Evolutionary conservation across 2,113 vertebrate genomes (phyloP).

Genomic region (Struthidea cinerea): DNA sequence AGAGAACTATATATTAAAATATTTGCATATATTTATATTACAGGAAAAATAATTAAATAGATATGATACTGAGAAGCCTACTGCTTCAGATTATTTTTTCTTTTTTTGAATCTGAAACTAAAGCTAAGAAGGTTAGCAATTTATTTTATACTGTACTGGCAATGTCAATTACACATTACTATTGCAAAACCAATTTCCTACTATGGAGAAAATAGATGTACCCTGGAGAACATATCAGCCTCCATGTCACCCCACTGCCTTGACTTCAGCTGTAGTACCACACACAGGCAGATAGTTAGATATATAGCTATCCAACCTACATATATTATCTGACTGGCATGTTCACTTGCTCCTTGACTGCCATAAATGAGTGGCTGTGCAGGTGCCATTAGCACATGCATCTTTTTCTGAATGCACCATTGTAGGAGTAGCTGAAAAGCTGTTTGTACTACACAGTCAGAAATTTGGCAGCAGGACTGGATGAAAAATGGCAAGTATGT

Average conservation of each 20-base stretch:
- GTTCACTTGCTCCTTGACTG: conserved; percentile 39
- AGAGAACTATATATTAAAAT: neutral
- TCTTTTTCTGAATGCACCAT: conserved; percentile 58
- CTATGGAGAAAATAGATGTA: neutral
- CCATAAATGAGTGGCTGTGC: conserved; percentile 41
- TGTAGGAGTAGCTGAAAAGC: conserved; percentile 59
- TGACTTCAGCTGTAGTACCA: conserved; percentile 1
- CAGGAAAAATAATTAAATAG: neutral
- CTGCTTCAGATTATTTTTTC: neutral
- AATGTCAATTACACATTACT: neutral
- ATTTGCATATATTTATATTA: neutral
- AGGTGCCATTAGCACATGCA: conserved; percentile 54
- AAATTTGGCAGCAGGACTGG: conserved; percentile 31
- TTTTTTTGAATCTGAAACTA: neutral
- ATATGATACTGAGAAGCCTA: neutral
- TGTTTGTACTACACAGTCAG: conserved; percentile 46
- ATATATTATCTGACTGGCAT: conserved; percentile 48
- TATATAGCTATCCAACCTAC: neutral
- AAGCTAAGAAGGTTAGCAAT: neutral
- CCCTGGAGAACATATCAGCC: neutral
- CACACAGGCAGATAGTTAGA: conserved; percentile 18
- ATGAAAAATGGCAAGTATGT: conserved; percentile 58
- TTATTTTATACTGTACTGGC: neutral
- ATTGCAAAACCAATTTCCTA: neutral
- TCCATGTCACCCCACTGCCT: neutral